These are phyloP conservation scores for Micrastur ruficollis DNA, from an alignment of 2,797 vertebrate genomes.

Conservation along the genomic window DNA sequence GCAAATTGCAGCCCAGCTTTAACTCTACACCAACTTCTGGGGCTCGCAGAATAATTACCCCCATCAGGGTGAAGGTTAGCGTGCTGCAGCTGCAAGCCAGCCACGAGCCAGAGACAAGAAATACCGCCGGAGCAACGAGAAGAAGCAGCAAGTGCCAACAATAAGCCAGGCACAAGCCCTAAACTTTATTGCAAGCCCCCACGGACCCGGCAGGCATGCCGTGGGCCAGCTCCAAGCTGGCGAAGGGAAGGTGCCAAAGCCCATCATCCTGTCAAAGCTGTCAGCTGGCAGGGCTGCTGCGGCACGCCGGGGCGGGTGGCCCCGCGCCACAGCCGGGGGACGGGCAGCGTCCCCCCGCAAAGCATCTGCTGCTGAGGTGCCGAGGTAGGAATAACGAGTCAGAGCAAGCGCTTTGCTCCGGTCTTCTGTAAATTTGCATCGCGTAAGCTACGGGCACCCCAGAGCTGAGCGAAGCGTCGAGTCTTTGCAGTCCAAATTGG, in stretches of 20 bases:
- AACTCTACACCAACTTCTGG: neutral
- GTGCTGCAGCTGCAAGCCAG: neutral
- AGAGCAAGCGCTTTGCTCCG: neutral
- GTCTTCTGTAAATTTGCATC: conserved; percentile 35
- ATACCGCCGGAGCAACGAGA: neutral
- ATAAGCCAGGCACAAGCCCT: conserved; percentile 19
- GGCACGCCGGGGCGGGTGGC: neutral
- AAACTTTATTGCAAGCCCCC: conserved; percentile 8
- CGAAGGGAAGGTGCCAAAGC: conserved; percentile 28
- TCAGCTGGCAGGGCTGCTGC: conserved; percentile 1
- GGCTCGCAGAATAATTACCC: neutral
- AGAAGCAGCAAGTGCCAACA: neutral
- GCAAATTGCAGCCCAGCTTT: neutral
- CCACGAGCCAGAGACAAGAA: neutral
- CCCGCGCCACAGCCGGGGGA: neutral
- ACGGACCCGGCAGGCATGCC: neutral
- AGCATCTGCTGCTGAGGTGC: conserved; percentile 32
- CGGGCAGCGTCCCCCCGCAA: neutral
- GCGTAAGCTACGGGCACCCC: neutral
- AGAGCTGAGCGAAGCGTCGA: fast-evolving
- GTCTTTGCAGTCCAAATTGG: neutral
- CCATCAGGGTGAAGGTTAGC: neutral
- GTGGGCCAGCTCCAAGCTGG: conserved; percentile 37
- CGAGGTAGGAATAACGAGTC: neutral
- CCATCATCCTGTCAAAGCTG: conserved; percentile 37